Conservation (phyloP, 2,888 invertebrate genomes). For the Trichacis sp. region DNA sequence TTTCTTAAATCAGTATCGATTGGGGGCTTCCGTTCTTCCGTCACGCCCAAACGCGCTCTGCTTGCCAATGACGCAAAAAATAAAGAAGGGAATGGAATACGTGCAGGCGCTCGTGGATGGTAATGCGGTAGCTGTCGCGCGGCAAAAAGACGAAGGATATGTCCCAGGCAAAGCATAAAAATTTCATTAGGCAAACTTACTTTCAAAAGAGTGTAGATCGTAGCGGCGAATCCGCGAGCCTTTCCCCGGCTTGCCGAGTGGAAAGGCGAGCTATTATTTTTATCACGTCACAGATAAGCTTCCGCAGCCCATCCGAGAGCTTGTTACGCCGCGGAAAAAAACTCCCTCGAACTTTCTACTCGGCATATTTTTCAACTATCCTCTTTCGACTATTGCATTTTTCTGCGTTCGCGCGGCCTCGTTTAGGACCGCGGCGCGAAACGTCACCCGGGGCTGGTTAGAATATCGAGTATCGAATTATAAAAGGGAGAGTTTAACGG, state of each 20-base stretch:
- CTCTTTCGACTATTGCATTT: slow-evolving; percentile 17
- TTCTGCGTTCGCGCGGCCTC: slow-evolving; percentile 3
- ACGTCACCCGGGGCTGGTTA: too few relatives aligned
- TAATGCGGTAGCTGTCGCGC: slow-evolving; percentile 42
- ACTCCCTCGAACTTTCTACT: slow-evolving; percentile 21
- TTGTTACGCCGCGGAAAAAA: slow-evolving; percentile 38
- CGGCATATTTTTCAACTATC: slow-evolving; percentile 34
- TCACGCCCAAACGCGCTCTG: slow-evolving; percentile 33
- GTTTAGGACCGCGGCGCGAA: too few relatives aligned
- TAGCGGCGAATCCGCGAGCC: slow-evolving; percentile 34
- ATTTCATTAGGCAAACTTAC: slow-evolving; percentile 57
- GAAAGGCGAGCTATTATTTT: slow-evolving; percentile 43
- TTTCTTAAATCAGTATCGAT: slow-evolving; percentile 35
- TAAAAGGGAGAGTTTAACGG: slow-evolving; percentile 46
- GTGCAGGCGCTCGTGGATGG: slow-evolving; percentile 46
- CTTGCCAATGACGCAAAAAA: slow-evolving; percentile 32
- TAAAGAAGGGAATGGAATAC: slow-evolving; percentile 35
- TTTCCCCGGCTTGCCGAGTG: too few relatives aligned
- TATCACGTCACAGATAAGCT: slow-evolving; percentile 45
- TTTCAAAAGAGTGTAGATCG: slow-evolving; percentile 44
- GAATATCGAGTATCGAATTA: too few relatives aligned
- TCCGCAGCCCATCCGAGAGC: slow-evolving; percentile 28
- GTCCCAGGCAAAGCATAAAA: slow-evolving; percentile 51
- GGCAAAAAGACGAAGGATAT: slow-evolving; percentile 37
- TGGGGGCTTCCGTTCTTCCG: slow-evolving; percentile 23